A percentile compares a stretch with the other conserved stretches of the same genome.
Conservation (phyloP, 2,797 vertebrate species). For the Macrochelys suwanniensis region DNA sequence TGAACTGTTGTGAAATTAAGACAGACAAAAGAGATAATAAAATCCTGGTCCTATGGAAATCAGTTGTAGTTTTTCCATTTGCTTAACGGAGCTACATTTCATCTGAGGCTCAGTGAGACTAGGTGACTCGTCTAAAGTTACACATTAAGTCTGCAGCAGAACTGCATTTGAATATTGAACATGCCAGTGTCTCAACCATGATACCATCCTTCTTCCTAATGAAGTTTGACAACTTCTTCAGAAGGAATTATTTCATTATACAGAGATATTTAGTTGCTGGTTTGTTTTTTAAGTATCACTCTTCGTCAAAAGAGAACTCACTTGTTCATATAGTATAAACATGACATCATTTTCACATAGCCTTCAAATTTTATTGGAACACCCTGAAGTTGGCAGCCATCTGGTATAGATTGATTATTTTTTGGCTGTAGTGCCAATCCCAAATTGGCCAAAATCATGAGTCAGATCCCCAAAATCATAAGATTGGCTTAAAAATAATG, state of each 20-base stretch:
- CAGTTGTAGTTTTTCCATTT: not conserved
- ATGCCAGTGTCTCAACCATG: fast-evolving
- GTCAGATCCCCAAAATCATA: not conserved
- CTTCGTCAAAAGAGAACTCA: not conserved
- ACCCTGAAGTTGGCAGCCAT: not conserved
- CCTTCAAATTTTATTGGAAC: not conserved
- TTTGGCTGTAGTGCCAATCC: not conserved
- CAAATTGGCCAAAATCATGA: not conserved
- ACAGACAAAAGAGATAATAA: not conserved
- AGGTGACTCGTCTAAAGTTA: not conserved
- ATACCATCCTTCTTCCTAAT: not conserved
- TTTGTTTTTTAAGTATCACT: not conserved
- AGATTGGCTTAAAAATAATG: not conserved
- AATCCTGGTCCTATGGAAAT: not conserved
- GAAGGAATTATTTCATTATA: not conserved
- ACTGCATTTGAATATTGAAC: not conserved
- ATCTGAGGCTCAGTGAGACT: fast-evolving
- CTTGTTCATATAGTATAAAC: not conserved
- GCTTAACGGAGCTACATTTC: not conserved
- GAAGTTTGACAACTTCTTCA: not conserved
- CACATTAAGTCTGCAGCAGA: not conserved
- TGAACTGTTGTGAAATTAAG: not conserved
- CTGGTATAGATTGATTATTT: not conserved
- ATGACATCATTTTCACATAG: not conserved
- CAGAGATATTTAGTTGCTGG: not conserved